These are phyloP conservation scores for Orientallactaga sibirica DNA, from an alignment of 2,797 vertebrate species.

Conservation along the genomic window DNA sequence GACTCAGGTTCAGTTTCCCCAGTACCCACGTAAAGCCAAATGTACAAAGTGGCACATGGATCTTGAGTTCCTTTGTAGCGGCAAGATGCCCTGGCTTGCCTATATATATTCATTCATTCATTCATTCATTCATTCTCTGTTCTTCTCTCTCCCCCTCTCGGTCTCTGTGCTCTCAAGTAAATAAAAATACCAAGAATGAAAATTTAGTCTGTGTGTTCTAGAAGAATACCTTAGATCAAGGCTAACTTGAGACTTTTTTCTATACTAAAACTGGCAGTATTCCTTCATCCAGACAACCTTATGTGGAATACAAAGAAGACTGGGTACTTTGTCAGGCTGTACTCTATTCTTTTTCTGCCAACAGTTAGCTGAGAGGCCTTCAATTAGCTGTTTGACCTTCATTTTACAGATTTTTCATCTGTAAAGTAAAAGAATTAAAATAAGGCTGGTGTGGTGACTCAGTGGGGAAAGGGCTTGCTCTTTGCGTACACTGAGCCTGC, in stretches of 20 bases:
- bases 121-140: no score
- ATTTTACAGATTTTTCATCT: neutral
- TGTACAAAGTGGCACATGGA: no score
- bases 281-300: neutral
- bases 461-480: no score
- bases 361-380: conserved; percentile 12
- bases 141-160: no score
- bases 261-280: conserved; percentile 28
- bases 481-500: no score
- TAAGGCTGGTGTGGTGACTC: neutral
- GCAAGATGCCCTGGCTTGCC: no score
- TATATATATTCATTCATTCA: no score
- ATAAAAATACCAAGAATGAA: no score
- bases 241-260: conserved; percentile 47
- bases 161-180: no score
- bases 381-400: conserved; percentile 20
- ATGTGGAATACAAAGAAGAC: conserved; percentile 28
- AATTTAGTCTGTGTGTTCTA: conserved; percentile 10
- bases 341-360: conserved; percentile 32
- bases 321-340: neutral
- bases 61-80: no score
- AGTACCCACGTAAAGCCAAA: no score
- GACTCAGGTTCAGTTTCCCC: no score
- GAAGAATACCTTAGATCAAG: conserved; percentile 12
- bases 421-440: neutral